Percentiles rank a stretch among this genome's conserved stretches.
Evolutionary conservation across 2,113 vertebrate species (phyloP).

Genomic region (Notiomystis cincta): DNA sequence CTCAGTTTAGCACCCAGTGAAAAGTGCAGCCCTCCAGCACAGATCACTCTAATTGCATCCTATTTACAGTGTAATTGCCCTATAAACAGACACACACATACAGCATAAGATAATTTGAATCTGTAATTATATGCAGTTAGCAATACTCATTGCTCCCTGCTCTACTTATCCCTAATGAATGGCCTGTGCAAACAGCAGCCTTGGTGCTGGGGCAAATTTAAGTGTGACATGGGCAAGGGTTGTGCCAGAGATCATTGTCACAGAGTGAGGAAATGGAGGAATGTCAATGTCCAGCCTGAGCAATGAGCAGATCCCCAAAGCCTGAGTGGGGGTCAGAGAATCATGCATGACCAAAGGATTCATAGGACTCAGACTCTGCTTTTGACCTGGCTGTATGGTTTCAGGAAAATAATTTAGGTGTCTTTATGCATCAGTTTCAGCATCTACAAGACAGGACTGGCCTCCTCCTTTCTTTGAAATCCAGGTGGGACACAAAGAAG

Average conservation of each 20-base stretch:
- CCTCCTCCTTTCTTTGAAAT: not conserved
- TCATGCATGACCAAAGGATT: not conserved
- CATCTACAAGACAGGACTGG: not conserved
- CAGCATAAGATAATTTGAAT: slow-evolving; percentile 43
- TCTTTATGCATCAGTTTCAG: not conserved
- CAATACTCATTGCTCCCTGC: slow-evolving; percentile 50
- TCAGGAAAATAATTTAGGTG: not conserved
- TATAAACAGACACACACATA: slow-evolving; percentile 60
- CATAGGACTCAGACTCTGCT: not conserved
- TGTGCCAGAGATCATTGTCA: not conserved
- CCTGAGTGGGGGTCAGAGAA: not conserved
- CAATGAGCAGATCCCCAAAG: not conserved
- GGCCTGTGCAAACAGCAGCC: slow-evolving; percentile 41
- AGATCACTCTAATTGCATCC: slow-evolving; percentile 53
- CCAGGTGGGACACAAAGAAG: not conserved
- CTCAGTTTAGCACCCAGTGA: not conserved
- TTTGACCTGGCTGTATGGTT: not conserved
- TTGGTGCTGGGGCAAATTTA: not conserved
- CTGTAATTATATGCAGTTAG: slow-evolving; percentile 61
- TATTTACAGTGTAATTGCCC: slow-evolving; percentile 57
- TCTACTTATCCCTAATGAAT: slow-evolving; percentile 60
- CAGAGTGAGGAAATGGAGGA: not conserved
- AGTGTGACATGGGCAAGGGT: not conserved
- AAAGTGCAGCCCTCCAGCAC: slow-evolving; percentile 12
- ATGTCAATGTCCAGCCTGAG: not conserved